Conservation (phyloP, 2,113 vertebrate species). For the Nycticorax nycticorax region DNA sequence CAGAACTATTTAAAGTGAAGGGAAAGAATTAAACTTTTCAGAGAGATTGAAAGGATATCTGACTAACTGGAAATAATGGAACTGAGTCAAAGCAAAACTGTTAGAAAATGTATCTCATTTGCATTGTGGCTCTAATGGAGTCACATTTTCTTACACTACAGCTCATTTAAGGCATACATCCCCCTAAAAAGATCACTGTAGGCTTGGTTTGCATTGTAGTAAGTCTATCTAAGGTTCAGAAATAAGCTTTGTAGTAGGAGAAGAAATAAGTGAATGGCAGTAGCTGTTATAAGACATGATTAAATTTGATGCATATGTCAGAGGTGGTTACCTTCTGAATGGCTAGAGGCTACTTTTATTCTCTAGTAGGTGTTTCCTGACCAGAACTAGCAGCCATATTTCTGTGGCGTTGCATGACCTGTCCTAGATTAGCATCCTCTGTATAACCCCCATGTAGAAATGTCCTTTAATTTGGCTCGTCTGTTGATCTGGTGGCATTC, state of each 20-base stretch:
- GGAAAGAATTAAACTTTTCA: neutral
- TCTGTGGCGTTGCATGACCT: neutral
- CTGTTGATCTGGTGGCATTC: neutral
- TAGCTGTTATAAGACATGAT: neutral
- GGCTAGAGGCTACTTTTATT: neutral
- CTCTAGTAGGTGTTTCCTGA: neutral
- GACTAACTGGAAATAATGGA: neutral
- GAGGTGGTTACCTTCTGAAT: neutral
- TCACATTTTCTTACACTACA: neutral
- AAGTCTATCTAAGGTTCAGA: neutral
- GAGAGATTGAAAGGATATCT: neutral
- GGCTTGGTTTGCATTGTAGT: neutral
- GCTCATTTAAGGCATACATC: neutral
- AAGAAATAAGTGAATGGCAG: neutral
- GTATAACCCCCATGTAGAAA: neutral
- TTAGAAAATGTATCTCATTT: neutral
- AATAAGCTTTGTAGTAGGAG: neutral
- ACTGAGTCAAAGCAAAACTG: neutral
- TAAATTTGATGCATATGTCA: neutral
- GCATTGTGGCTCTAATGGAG: neutral
- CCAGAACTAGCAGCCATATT: neutral
- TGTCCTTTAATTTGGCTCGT: neutral
- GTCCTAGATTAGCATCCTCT: neutral
- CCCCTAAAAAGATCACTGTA: neutral
- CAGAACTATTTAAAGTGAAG: neutral